Conservation (phyloP, 1,140 invertebrate species). For the Diorhabda sublineata region DNA sequence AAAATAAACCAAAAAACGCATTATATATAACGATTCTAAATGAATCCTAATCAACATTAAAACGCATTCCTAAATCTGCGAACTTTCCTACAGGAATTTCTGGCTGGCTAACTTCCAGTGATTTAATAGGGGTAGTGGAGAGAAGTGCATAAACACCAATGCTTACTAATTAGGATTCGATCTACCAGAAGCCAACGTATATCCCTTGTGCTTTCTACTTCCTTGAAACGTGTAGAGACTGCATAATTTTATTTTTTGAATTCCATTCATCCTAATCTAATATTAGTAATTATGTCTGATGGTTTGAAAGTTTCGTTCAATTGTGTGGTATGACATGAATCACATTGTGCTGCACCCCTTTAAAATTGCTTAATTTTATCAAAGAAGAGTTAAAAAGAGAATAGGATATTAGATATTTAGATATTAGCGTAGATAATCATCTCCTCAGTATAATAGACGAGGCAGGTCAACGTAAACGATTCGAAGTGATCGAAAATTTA, state of each 20-base stretch:
- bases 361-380: too few species aligned
- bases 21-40: background rate
- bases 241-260: background rate
- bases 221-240: background rate
- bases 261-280: too few species aligned
- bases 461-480: too few species aligned
- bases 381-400: too few species aligned
- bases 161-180: conserved; percentile 2
- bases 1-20: background rate
- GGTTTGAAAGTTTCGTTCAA: too few species aligned
- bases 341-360: too few species aligned
- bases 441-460: too few species aligned
- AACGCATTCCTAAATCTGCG: background rate
- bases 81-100: background rate
- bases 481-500: too few species aligned
- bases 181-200: background rate
- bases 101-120: background rate
- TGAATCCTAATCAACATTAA: conserved; percentile 1
- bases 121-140: conserved; percentile 2
- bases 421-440: too few species aligned
- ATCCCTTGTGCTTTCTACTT: background rate
- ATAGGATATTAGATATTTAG: too few species aligned
- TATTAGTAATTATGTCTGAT: too few species aligned
- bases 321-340: too few species aligned
- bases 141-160: background rate